A percentile compares a stretch with the other conserved stretches of the same genome.
These are phyloP conservation scores for Idris sp. DNA, from an alignment of 1,140 invertebrate species.

Conservation along the genomic window DNA sequence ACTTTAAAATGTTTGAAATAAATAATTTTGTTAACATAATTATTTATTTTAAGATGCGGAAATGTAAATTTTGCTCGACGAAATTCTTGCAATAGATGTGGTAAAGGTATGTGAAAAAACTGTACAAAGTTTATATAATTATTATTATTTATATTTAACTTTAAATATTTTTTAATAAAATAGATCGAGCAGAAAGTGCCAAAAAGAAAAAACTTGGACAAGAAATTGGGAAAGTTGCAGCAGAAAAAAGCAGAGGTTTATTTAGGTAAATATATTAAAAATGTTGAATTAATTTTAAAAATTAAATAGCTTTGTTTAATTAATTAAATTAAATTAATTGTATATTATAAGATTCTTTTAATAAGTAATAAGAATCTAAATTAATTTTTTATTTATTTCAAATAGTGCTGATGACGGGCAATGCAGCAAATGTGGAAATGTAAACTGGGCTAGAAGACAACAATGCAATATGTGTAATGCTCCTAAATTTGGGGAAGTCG, in stretches of 20 bases:
- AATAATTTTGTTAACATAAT: too few relatives aligned
- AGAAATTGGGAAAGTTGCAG: conserved; percentile 98
- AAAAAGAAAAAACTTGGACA: conserved; percentile 95
- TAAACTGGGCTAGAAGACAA: conserved; percentile 98
- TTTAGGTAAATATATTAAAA: conserved; percentile 78
- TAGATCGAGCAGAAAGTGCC: conserved; percentile 81
- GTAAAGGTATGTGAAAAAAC: conserved; percentile 83
- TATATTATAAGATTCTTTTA: too few relatives aligned
- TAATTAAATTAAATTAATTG: too few relatives aligned
- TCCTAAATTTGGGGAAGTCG: conserved; percentile 95
- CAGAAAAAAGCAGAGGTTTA: conserved; percentile 98
- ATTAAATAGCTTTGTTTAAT: too few relatives aligned
- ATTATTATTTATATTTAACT: too few relatives aligned
- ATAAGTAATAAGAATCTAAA: too few relatives aligned
- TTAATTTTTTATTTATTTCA: conserved; percentile 7
- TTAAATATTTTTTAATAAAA: conserved; percentile 32
- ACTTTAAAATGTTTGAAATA: too few relatives aligned
- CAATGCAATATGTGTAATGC: conserved; percentile 99
- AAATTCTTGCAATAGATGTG: conserved; percentile 94
- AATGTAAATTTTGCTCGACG: conserved; percentile 97
- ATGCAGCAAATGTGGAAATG: conserved; percentile 99
- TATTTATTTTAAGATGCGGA: conserved; percentile 83
- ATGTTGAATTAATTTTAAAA: too few relatives aligned
- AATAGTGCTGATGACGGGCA: conserved; percentile 98
- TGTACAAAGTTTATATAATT: too few relatives aligned